Percentiles rank a stretch among this genome's conserved stretches.
phyloP scores from a whole-genome alignment of 2,888 invertebrate species.

The Selenia dentaria region DNA sequence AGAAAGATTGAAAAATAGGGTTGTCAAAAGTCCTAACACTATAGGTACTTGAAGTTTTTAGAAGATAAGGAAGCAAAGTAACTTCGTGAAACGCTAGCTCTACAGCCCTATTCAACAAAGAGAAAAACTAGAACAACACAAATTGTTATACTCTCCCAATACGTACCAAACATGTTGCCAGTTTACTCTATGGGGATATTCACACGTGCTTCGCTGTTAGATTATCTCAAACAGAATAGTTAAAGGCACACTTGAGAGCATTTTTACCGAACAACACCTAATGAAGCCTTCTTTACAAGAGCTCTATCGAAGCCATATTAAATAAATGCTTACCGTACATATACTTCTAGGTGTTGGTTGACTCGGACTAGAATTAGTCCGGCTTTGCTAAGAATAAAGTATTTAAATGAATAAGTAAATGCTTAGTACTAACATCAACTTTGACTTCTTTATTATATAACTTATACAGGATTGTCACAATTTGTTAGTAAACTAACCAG shows the following conservation, averaged over 20 bases:
- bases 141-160: slow-evolving; percentile 4
- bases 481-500: too few species aligned
- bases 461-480: too few species aligned
- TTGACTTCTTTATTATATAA: too few species aligned
- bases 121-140: not conserved
- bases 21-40: too few species aligned
- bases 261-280: not conserved
- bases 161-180: not conserved
- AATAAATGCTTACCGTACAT: not conserved
- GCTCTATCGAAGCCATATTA: slow-evolving; percentile 1
- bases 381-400: not conserved
- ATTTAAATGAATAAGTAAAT: too few species aligned
- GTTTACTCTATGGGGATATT: not conserved
- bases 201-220: too few species aligned
- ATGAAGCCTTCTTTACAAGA: slow-evolving; percentile 3
- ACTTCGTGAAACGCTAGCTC: not conserved
- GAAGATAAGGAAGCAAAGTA: too few species aligned
- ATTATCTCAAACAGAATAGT: not conserved
- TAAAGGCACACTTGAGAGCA: not conserved
- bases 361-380: not conserved
- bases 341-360: not conserved
- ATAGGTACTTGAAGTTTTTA: too few species aligned
- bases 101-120: not conserved
- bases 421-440: too few species aligned
- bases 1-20: too few species aligned